phyloP scores from a whole-genome alignment of 1,140 invertebrate genomes.

The Drosophila nigrodunni region DNA sequence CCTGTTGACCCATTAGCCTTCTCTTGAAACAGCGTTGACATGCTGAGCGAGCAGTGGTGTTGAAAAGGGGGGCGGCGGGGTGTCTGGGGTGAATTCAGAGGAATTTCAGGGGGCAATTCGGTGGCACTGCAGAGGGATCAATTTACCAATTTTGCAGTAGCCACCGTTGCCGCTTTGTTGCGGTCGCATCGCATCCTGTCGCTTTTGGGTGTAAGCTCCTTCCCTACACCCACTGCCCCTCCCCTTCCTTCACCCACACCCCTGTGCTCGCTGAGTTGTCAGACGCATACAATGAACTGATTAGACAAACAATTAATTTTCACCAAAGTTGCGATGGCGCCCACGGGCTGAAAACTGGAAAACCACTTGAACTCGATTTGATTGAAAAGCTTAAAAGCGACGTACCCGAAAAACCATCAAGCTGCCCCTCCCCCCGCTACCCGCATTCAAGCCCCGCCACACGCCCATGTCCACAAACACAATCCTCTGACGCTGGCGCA shows the following conservation, averaged over 20 bases:
- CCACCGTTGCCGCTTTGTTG: constrained; percentile 17
- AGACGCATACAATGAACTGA: constrained; percentile 71
- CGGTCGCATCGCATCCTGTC: constrained; percentile 4
- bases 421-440: neutral
- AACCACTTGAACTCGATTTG: constrained; percentile 77
- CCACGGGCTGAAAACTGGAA: constrained; percentile 53
- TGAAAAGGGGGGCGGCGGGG: neutral
- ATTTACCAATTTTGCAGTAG: constrained; percentile 15
- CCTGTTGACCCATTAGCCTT: constrained; percentile 30
- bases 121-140: constrained; percentile 1
- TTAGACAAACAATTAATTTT: constrained; percentile 80
- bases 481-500: neutral
- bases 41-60: neutral
- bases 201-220: no score
- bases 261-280: constrained; percentile 13
- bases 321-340: constrained; percentile 56
- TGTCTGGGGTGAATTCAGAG: no score
- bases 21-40: constrained; percentile 14
- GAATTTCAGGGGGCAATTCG: no score
- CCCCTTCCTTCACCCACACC: no score
- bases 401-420: neutral
- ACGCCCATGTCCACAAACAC: no score
- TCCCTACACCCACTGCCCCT: no score
- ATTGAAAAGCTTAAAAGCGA: constrained; percentile 78
- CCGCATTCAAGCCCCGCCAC: neutral